These are phyloP conservation scores for Tokudaia tokunoshimensis DNA, from an alignment of 2,797 vertebrate species.

Conservation along the genomic window DNA sequence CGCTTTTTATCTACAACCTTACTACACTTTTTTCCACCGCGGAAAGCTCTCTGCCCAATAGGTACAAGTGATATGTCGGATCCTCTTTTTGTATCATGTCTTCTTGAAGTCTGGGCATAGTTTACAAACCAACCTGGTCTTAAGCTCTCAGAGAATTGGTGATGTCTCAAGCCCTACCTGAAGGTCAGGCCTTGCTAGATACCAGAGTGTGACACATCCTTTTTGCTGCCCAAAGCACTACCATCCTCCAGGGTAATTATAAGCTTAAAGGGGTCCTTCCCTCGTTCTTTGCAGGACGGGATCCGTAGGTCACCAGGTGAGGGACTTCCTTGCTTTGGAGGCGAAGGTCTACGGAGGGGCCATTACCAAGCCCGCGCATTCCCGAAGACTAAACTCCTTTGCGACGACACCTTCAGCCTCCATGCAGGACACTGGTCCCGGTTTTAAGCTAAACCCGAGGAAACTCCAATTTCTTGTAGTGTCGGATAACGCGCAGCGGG, in stretches of 20 bases:
- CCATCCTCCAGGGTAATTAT: fast-evolving
- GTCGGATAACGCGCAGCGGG: fast-evolving
- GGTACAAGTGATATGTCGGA: fast-evolving
- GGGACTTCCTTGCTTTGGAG: too few species aligned
- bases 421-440: fast-evolving
- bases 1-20: not conserved
- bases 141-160: not conserved
- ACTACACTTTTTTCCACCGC: fast-evolving
- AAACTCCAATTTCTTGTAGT: too few species aligned
- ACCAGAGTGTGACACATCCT: fast-evolving
- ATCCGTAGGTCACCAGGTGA: not conserved
- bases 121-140: not conserved
- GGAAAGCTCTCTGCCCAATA: fast-evolving
- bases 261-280: fast-evolving
- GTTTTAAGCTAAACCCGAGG: not conserved
- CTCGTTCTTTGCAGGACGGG: fast-evolving
- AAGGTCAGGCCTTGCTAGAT: too few species aligned
- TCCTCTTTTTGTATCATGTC: not conserved
- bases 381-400: not conserved
- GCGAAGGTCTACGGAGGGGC: not conserved
- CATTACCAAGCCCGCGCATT: not conserved
- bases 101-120: not conserved
- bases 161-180: fast-evolving
- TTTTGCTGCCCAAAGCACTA: not conserved
- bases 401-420: not conserved